Evolutionary conservation across 2,113 vertebrate species (phyloP).

Genomic region (Ceratotherium simum): DNA sequence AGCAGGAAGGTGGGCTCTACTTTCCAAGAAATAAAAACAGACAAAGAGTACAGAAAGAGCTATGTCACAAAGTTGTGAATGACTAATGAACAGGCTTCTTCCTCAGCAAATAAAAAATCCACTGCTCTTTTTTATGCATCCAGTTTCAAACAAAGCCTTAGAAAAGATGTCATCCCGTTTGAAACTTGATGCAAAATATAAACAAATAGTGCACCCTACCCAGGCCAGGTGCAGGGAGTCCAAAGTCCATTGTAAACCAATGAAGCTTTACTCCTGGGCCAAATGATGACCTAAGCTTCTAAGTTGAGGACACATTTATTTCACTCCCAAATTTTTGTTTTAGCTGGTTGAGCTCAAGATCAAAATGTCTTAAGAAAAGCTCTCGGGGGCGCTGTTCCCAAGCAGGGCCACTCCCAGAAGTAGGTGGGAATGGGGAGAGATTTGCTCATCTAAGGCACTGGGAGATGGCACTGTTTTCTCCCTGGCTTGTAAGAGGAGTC

Average conservation of each 20-base stretch:
- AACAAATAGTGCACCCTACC: not conserved
- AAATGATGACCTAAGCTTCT: not conserved
- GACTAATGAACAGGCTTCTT: not conserved
- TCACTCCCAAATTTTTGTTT: not conserved
- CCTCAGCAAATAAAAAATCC: not conserved
- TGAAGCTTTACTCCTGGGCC: not conserved
- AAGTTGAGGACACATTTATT: not conserved
- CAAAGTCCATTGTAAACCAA: not conserved
- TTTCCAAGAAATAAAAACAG: not conserved
- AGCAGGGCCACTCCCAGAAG: not conserved
- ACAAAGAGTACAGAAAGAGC: not conserved
- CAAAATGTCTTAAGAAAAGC: not conserved
- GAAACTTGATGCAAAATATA: not conserved
- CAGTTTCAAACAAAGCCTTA: not conserved
- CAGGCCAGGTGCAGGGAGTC: not conserved
- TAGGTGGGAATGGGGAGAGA: not conserved
- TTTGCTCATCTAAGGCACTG: accelerated
- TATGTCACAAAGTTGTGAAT: accelerated
- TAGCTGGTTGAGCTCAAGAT: not conserved
- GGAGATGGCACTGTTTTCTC: not conserved
- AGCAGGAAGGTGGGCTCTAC: not conserved
- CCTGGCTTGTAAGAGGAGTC: not conserved
- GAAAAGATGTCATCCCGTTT: not conserved
- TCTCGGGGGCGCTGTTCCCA: not conserved
- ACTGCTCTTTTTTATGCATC: not conserved